A percentile compares a stretch with the other conserved stretches of the same genome.
These are phyloP conservation scores for Trachymyrmex septentrionalis DNA, from an alignment of 1,140 invertebrate genomes.

Conservation along the genomic window DNA sequence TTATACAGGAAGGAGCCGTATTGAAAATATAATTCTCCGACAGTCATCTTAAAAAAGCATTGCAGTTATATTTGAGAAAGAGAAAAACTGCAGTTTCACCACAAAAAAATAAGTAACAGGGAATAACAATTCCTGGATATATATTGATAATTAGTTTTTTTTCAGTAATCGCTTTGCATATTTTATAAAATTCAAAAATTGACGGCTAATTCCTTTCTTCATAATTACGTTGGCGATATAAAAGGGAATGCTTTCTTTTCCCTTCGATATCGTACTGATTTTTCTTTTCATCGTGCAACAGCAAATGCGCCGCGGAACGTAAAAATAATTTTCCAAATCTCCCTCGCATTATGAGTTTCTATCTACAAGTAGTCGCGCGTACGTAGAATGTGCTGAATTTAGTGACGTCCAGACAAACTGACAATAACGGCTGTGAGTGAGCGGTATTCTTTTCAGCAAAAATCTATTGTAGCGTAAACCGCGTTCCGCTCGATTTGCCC, in stretches of 20 bases:
- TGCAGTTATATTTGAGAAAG: too few relatives aligned
- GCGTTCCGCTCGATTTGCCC: conserved; percentile 61
- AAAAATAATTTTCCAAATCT: conserved; percentile 55
- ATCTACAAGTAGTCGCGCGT: conserved; percentile 62
- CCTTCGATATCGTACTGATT: neutral
- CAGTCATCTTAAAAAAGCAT: neutral
- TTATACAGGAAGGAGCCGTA: conserved; percentile 6
- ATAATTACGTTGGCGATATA: neutral
- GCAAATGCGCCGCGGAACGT: conserved; percentile 13
- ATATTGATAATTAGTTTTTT: neutral
- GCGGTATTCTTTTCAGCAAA: conserved; percentile 66
- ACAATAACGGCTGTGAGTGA: conserved; percentile 81
- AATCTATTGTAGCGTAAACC: conserved; percentile 47
- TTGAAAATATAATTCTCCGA: neutral
- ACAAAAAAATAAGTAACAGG: neutral
- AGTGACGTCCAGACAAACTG: conserved; percentile 81
- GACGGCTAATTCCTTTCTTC: neutral
- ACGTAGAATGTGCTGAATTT: conserved; percentile 69
- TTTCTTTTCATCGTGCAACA: conserved; percentile 1
- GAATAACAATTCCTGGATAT: neutral
- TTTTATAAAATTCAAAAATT: neutral
- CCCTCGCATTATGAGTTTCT: conserved; percentile 63
- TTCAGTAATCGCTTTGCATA: neutral
- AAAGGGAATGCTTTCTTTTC: neutral
- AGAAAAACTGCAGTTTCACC: neutral